Evolutionary conservation across 2,888 invertebrate genomes (phyloP).

Genomic region (Spatulosminthurus flaviceps): DNA sequence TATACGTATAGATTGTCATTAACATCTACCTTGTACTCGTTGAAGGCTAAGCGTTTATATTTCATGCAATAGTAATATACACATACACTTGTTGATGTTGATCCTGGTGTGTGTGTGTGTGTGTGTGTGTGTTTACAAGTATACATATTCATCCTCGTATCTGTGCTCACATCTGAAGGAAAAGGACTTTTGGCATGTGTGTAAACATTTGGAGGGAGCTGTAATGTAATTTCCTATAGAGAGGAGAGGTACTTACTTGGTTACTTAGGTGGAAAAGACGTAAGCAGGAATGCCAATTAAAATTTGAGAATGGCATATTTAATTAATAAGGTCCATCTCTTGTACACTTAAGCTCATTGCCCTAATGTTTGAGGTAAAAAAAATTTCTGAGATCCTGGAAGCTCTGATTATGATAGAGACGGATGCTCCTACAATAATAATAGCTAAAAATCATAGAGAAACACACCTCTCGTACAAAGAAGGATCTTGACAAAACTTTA

Average conservation of each 20-base stretch:
- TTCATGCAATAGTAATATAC: neutral
- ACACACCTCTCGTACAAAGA: neutral
- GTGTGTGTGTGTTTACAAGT: too few species aligned
- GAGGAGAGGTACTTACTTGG: too few species aligned
- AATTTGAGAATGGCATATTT: neutral
- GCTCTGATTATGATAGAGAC: conserved; percentile 18
- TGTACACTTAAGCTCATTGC: neutral
- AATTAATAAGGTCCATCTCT: conserved; percentile 6
- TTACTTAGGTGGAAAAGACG: too few species aligned
- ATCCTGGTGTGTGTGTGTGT: too few species aligned
- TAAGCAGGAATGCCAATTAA: conserved; percentile 23
- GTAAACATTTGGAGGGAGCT: too few species aligned
- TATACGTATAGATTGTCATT: neutral
- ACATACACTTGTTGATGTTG: neutral
- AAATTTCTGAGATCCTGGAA: conserved; percentile 36
- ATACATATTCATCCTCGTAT: neutral
- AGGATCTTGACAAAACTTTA: neutral
- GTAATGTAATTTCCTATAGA: too few species aligned
- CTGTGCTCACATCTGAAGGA: neutral
- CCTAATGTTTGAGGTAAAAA: conserved; percentile 37
- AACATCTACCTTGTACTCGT: neutral
- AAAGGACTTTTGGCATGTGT: too few species aligned
- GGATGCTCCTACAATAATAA: conserved; percentile 22
- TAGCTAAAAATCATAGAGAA: neutral
- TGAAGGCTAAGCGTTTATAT: neutral